Evolutionary conservation across 92 coral and sea anemone genomes (phyloP).

Genomic region (Palythoa grandis): DNA sequence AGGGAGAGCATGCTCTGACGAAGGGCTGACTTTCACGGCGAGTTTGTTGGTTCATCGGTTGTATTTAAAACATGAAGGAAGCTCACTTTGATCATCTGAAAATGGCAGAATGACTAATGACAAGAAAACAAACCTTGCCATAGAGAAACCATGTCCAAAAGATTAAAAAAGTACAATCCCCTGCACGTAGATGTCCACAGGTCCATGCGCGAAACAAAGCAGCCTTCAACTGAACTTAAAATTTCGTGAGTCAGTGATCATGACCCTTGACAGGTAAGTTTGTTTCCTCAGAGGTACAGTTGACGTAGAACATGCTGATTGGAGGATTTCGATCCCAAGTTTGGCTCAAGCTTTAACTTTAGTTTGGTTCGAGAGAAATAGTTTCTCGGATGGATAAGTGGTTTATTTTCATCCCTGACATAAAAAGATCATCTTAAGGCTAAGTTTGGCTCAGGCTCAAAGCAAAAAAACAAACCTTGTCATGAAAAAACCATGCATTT

Average conservation of each 20-base stretch:
- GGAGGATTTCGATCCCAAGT: constrained; percentile 6
- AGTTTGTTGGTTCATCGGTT: background rate
- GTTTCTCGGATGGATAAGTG: too few relatives aligned
- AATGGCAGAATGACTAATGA: background rate
- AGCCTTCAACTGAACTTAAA: background rate
- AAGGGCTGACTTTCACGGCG: background rate
- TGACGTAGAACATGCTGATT: background rate
- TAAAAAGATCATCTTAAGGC: too few relatives aligned
- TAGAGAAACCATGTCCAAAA: background rate
- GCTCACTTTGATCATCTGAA: background rate
- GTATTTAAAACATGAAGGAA: background rate
- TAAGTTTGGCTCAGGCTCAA: too few relatives aligned
- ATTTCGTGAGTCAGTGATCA: background rate
- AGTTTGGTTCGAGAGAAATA: background rate
- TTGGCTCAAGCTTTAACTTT: background rate
- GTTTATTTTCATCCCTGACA: too few relatives aligned
- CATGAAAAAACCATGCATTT: too few relatives aligned
- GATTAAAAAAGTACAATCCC: background rate
- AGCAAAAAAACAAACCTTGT: too few relatives aligned
- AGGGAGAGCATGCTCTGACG: too few relatives aligned
- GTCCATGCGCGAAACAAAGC: background rate
- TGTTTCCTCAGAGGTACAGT: background rate
- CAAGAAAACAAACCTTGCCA: background rate
- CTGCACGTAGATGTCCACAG: background rate
- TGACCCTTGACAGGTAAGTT: background rate